phyloP scores from a whole-genome alignment of 2,113 vertebrate species.

The Aleadryas rufinucha region DNA sequence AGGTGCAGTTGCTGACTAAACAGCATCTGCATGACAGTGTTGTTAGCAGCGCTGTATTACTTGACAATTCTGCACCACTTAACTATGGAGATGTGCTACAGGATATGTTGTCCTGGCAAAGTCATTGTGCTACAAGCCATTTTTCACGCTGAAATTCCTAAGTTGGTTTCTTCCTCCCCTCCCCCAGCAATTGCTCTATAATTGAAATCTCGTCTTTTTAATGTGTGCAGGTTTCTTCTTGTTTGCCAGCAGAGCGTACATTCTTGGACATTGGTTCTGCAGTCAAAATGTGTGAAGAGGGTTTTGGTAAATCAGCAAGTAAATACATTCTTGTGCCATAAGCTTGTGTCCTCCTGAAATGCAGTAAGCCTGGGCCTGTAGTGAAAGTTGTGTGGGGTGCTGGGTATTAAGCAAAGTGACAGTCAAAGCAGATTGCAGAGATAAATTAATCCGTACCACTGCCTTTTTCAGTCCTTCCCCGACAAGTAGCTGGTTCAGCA shows the following conservation, averaged over 20 bases:
- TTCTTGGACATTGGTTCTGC: background rate
- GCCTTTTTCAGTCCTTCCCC: background rate
- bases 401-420: background rate
- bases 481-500: background rate
- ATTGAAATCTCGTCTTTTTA: background rate
- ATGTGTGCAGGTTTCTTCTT: background rate
- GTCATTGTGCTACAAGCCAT: background rate
- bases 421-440: constrained; percentile 5
- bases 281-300: background rate
- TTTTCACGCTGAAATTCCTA: background rate
- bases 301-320: background rate
- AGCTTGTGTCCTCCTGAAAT: background rate
- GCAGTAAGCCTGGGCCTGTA: background rate
- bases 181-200: background rate
- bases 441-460: background rate
- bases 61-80: constrained; percentile 26
- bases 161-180: background rate
- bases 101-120: constrained; percentile 40
- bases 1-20: constrained; percentile 68
- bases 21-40: constrained; percentile 20
- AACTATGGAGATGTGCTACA: background rate
- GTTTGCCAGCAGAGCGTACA: background rate
- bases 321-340: background rate
- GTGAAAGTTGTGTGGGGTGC: background rate
- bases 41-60: constrained; percentile 48